A percentile compares a stretch with the other conserved stretches of the same genome.
Evolutionary conservation across 2,113 vertebrate species (phyloP).

Genomic region (Spilogale gracilis): DNA sequence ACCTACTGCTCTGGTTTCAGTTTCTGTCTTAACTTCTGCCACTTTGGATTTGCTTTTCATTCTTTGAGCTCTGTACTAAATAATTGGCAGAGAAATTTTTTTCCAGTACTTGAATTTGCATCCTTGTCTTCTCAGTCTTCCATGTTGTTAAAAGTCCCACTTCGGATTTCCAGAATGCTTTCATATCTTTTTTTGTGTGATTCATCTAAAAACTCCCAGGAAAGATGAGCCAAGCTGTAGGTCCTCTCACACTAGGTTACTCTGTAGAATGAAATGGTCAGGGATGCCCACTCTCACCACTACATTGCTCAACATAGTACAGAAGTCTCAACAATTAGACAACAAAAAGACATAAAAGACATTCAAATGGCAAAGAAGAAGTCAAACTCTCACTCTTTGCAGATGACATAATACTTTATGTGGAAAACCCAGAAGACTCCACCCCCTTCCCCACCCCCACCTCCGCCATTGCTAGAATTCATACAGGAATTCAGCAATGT

Average conservation of each 20-base stretch:
- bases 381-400: too few relatives aligned
- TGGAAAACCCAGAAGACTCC: too few relatives aligned
- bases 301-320: background rate
- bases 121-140: background rate
- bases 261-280: background rate
- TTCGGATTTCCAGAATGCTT: constrained; percentile 12
- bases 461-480: too few relatives aligned
- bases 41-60: background rate
- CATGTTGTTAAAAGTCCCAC: background rate
- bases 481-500: too few relatives aligned
- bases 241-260: background rate
- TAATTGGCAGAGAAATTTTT: background rate
- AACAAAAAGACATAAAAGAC: too few relatives aligned
- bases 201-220: background rate
- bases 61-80: background rate
- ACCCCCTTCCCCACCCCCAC: too few relatives aligned
- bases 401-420: too few relatives aligned
- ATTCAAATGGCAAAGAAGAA: too few relatives aligned
- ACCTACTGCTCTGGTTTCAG: background rate
- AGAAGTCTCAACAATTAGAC: background rate
- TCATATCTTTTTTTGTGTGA: background rate
- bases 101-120: background rate
- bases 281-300: background rate
- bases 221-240: background rate
- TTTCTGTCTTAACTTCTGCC: background rate